Base-by-base conservation (phyloP, 2,113 vertebrate genomes). In the Grammomys surdaster region DNA sequence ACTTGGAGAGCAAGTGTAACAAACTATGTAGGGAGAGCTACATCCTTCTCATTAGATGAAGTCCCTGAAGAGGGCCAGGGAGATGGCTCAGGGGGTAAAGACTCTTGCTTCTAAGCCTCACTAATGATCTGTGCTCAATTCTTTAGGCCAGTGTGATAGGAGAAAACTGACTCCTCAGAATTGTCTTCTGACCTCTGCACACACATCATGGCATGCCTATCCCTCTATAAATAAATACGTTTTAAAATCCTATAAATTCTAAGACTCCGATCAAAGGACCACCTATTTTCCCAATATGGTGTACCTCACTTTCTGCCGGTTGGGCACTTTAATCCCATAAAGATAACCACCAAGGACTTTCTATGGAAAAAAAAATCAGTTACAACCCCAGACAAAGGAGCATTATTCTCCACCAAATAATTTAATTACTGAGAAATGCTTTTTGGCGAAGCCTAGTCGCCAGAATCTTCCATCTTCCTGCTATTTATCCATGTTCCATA, bases 351-450 rank as follows among this genome's bases (percentile, higher is more conserved):
- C 60, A 84, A 51, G 19, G 51, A 88, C 75, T 94, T 89, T 94
- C 36, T 51, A 43, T 56, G 9, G 10, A 36, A 28, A 19, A 43
- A 56, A 33, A 46, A 82, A 87, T 7, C 31, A 91, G 31, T 73
- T 73, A 82, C 36, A 88, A 86, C 17, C 7, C 7, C 56, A 93
- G 89, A 67, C 67, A 94, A 94, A 94, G 89, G 60, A 65, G 69
- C 28, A 40, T 93, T 94, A 89, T 94, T 95, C 69, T 94, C 93
- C 5, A 16, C 54, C 85, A 82, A 95, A 90, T 94, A 96, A 95
- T 88, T 89, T 94, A 96, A 97, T 98, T 96, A 87, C 76, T 78
- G 46, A 96, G 90, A 93, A 95, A 92, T 95, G 92, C 88, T 96
- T 95, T 94, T 93, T 95, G 76, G 90, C 20, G 2, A 93, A 90